These are phyloP conservation scores for Scaptomyza polygonia DNA, from an alignment of 2,888 invertebrate species.

Conservation along the genomic window DNA sequence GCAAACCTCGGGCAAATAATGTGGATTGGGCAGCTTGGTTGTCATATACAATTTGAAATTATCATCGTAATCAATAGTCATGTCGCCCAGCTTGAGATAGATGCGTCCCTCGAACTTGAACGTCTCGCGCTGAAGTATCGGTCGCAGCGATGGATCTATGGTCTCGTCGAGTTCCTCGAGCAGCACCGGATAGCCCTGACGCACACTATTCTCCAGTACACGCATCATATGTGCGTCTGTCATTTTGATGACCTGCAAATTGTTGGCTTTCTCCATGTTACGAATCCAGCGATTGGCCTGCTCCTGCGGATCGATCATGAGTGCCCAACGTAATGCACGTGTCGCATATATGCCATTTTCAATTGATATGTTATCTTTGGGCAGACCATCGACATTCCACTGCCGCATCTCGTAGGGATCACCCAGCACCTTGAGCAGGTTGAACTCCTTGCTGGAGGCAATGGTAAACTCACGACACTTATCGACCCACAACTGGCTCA, in stretches of 20 bases:
- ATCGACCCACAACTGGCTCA: constrained; percentile 89
- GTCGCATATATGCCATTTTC: constrained; percentile 97
- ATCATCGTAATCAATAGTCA: constrained; percentile 93
- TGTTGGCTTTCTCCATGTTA: constrained; percentile 92
- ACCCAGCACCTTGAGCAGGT: constrained; percentile 89
- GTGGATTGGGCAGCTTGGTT: constrained; percentile 96
- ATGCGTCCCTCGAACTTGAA: constrained; percentile 90
- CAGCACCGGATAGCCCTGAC: constrained; percentile 93
- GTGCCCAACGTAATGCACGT: constrained; percentile 92
- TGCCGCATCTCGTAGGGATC: constrained; percentile 94
- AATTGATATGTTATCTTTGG: constrained; percentile 93
- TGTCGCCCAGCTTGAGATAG: constrained; percentile 93
- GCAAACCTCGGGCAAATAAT: constrained; percentile 96
- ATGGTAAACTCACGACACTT: constrained; percentile 88
- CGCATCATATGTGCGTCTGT: constrained; percentile 91
- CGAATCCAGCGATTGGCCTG: constrained; percentile 97
- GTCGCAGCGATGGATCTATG: constrained; percentile 93
- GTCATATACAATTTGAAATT: constrained; percentile 95
- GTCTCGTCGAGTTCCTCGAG: constrained; percentile 95
- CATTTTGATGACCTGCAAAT: constrained; percentile 91
- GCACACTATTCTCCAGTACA: constrained; percentile 90
- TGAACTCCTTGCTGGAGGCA: constrained; percentile 89
- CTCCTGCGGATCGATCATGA: constrained; percentile 98
- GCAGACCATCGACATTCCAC: constrained; percentile 95
- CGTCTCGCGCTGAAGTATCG: constrained; percentile 92